Base-by-base conservation (phyloP, 2,888 invertebrate genomes). In the Gymnocheta viridis region DNA sequence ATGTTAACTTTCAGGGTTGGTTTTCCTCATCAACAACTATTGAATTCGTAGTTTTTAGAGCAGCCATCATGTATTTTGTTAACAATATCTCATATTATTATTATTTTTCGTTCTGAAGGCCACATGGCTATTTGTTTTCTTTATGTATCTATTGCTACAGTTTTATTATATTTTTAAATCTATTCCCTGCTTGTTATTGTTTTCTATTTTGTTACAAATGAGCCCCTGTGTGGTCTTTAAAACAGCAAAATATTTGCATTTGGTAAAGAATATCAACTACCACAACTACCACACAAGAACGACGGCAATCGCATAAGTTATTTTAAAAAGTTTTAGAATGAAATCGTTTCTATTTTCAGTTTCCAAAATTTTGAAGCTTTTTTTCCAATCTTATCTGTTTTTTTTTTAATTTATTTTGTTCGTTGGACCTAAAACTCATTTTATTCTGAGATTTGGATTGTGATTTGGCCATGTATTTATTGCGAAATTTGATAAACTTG, bases 221-320 rank as follows among this genome's bases (percentile, higher is more conserved):
- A 54, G 51, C 41, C 69, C 74, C 74, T 69, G 60, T 82, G 76
- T 82, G 74, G 62, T 81, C 24, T 69, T 56, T 64, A 56, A 69
- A 54, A 51, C 10, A 41, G n/a, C 9, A 73, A 38, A 74, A 64
- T 76, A 64, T 64, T n/a, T 69, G 38, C 35, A 54, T 76, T 74
- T 44, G 47, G 17, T 38, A 17, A 47, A 22, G 22, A 24, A 3
- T 7, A 60, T 6, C 10, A 47, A 35, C 29, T 41, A 14, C 5
- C 10, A 66, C 19, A 14, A 27, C 1, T 6, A 12, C 17, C 5
- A 14, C 2, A 17, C 22, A 22, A 17, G 5, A 54, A 12, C 54
- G 38, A 54, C n/a, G 27, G 2, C 24, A 54, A 38, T 27, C 69
- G 2, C 7, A 69, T 4, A 69, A 69, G 12, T 12, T 12, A n/a